Evolutionary conservation across 2,797 vertebrate genomes (phyloP), one percentile per base, ranked within the genome.

Genomic region (Picus viridis): DNA sequence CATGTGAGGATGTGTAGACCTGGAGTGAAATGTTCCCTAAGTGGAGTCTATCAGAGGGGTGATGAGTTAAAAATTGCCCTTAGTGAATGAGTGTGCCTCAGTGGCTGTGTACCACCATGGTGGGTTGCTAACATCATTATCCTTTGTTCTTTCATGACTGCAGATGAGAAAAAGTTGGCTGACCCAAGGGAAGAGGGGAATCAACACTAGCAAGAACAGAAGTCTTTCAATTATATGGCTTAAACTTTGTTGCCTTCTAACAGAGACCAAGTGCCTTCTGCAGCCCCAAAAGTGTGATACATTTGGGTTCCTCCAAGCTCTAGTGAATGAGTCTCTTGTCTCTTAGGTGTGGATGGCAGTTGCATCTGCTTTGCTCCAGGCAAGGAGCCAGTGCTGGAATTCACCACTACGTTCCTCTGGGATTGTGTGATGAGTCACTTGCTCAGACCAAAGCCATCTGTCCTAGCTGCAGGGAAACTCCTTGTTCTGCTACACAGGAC

Each of bases 371-470:
- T 78, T 69, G 18, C 47, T 86, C 36, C 47, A 32, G 77, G 77
- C 56, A 57, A 63, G 34, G 47, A 81, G 74, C 59, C 83, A 92
- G 77, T 83, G 74, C 2, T 15, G 68, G 49, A 91, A 53, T 87
- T 87, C 76, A 85, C 76, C 36, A 3, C 0, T 86, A 15, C 3
- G 1, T 82, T 90, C 83, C 53, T 84, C 29, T 70, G 71, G 77
- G 59, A 27, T 6, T 79, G 39, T 63, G 70, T 63, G 86, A 53
- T 83, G 88, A 92, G 26, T 92, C 83, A 56, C n/a, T 91, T 91
- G 73, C 29, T 90, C 64, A 92, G 88, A 79, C 88, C 61, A 73
- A 81, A 92, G 77, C 92, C 88, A 82, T 91, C 86, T 94, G 86
- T 93, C 7, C 3, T 67, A 78, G 63, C 77, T 89, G 19, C 36